Conservation (phyloP, 1,140 invertebrate species). For the Leptoteleia sp. region DNA sequence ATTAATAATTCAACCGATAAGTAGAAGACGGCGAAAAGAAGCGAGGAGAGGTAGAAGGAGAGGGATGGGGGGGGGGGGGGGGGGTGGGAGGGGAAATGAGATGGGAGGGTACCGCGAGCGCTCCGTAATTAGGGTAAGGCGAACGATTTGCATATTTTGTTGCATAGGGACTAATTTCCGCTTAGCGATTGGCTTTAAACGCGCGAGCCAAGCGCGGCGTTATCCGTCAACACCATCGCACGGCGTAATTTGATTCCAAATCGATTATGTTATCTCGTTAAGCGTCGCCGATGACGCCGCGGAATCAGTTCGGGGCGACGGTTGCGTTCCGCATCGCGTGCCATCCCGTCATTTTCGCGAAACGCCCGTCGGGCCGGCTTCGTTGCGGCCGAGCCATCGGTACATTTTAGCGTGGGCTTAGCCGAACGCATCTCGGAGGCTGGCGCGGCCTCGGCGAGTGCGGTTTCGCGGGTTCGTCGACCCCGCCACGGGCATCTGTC, state of each 20-base stretch:
- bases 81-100: too few relatives aligned
- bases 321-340: slow-evolving; percentile 40
- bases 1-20: too few relatives aligned
- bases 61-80: too few relatives aligned
- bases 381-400: slow-evolving; percentile 43
- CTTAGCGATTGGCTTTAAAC: too few relatives aligned
- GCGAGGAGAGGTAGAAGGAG: too few relatives aligned
- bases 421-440: slow-evolving; percentile 45
- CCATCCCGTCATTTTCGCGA: slow-evolving; percentile 35
- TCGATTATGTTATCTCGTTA: slow-evolving; percentile 54
- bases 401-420: slow-evolving; percentile 53
- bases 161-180: too few relatives aligned
- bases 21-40: too few relatives aligned
- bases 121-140: too few relatives aligned
- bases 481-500: slow-evolving; percentile 37
- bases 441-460: background rate
- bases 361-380: slow-evolving; percentile 10
- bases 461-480: slow-evolving; percentile 53
- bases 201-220: background rate
- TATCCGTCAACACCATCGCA: slow-evolving; percentile 29
- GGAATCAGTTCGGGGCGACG: slow-evolving; percentile 26
- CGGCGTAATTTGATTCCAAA: slow-evolving; percentile 27
- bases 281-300: slow-evolving; percentile 9
- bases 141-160: too few relatives aligned
- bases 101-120: too few relatives aligned